These are phyloP conservation scores for Trachymyrmex cornetzi DNA, from an alignment of 1,140 invertebrate genomes.

Conservation along the genomic window DNA sequence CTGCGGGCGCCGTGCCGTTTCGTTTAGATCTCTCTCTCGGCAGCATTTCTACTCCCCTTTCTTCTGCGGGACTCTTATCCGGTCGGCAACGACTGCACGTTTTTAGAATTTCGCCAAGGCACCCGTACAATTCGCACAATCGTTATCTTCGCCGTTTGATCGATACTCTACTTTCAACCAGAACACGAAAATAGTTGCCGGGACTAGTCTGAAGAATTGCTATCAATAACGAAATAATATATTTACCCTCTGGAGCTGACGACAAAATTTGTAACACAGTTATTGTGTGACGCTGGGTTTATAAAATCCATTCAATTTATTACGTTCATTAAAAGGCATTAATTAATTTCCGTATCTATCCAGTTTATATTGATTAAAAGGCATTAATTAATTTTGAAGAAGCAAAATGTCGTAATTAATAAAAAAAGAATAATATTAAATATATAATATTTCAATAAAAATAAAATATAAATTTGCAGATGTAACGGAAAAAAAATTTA, in stretches of 20 bases:
- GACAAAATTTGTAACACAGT: too few relatives aligned
- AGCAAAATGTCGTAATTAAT: too few relatives aligned
- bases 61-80: constrained; percentile 6
- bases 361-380: too few relatives aligned
- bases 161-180: constrained; percentile 51
- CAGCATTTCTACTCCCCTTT: background rate
- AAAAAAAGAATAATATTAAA: too few relatives aligned
- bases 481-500: too few relatives aligned
- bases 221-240: background rate
- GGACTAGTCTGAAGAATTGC: background rate
- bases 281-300: too few relatives aligned
- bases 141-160: constrained; percentile 67
- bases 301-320: too few relatives aligned
- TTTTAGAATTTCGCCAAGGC: constrained; percentile 23
- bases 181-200: background rate
- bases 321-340: too few relatives aligned
- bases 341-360: too few relatives aligned
- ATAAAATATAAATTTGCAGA: too few relatives aligned
- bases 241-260: background rate
- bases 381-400: too few relatives aligned
- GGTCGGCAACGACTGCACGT: background rate
- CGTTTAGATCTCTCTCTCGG: constrained; percentile 22
- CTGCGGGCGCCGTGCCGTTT: constrained; percentile 31
- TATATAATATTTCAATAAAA: too few relatives aligned
- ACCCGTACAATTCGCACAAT: constrained; percentile 14